Evolutionary conservation across 2,113 vertebrate species (phyloP), one percentile per base, ranked within the genome.

Genomic region (Leptobrachium leishanense): DNA sequence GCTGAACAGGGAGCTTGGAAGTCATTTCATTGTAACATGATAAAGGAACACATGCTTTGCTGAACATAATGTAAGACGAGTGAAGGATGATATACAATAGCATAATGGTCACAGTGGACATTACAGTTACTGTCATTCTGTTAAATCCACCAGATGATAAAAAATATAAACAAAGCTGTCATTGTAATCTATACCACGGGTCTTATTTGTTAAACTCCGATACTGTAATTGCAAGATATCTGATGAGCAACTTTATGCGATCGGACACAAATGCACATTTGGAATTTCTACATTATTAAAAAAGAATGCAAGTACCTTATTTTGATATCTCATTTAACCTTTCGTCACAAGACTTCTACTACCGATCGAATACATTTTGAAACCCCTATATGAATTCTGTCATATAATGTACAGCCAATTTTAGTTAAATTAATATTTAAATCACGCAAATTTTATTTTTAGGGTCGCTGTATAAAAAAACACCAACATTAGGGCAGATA

Each of bases 41-140:
- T 59, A 59, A 50, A 59, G 55, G 55, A 59, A 59, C 55, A 59
- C 55, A 59, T 59, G 55, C 55, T 59, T 59, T 59, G 55, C 10
- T 4, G 55, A 11, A 59, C 55, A 59, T 59, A 59, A 59, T 59
- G 13, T 15, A 13, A 59, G 55, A 59, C 55, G 13, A 59, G 55
- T 59, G 55, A 59, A 59, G 55, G 55, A 12, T 59, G 55, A 59
- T 59, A 59, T 59, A 59, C 55, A 13, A 15, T 59, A 59, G 13
- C 55, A 59, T 11, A 59, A 3, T 59, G 55, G 13, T 59, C 55
- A 59, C 55, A 59, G 11, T 59, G 55, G 55, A 59, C 13, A 15
- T 59, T 59, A 59, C 55, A 13, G 3, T 59, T 59, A 59, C 13
- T 59, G 55, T 59, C 55, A 59, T 59, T 59, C 55, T 59, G 55